Conservation (phyloP, 2,113 vertebrate species). For the Chelonoidis abingdonii region DNA sequence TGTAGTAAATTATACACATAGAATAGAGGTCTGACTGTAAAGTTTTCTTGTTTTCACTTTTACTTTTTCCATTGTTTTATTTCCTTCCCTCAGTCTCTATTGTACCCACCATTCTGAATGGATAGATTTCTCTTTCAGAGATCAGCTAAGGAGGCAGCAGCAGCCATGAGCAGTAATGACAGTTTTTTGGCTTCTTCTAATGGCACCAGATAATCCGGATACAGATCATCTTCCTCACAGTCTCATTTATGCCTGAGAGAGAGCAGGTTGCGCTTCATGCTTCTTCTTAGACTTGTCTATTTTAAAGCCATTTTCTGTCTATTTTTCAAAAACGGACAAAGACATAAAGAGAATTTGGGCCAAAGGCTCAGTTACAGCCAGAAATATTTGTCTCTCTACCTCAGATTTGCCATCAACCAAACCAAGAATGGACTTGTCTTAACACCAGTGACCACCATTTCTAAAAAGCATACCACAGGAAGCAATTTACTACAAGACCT, state of each 20-base stretch:
- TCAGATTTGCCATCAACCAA: neutral
- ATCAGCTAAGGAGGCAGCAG: neutral
- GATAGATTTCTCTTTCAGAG: neutral
- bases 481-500: neutral
- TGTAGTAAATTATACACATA: neutral
- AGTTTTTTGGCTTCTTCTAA: neutral
- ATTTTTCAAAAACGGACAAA: neutral
- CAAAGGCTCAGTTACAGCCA: neutral
- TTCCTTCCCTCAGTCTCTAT: neutral
- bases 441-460: neutral
- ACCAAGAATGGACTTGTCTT: neutral
- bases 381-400: neutral
- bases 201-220: neutral
- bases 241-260: rapidly evolving
- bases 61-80: neutral
- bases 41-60: neutral
- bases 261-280: rapidly evolving
- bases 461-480: neutral
- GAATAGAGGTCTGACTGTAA: neutral
- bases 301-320: neutral
- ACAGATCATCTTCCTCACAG: neutral
- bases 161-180: neutral
- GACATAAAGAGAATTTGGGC: neutral
- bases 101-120: neutral
- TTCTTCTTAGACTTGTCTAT: neutral